Conservation (phyloP, 1,140 invertebrate species). For the Melipona quadrifasciata region DNA sequence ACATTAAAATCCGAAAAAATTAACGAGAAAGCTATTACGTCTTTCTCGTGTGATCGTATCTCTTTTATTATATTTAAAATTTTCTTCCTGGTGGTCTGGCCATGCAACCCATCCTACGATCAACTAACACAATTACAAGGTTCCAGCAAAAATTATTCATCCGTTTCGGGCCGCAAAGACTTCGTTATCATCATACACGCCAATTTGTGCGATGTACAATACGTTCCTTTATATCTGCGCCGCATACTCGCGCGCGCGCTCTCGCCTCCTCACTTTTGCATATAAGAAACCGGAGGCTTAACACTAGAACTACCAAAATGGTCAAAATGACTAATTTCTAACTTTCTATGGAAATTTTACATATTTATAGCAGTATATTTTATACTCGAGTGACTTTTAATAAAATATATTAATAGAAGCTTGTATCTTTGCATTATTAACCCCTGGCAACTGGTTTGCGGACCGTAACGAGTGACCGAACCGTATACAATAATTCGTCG, state of each 20-base stretch:
- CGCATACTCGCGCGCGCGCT: not conserved
- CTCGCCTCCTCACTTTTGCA: no score
- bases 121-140: conserved; percentile 20
- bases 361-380: no score
- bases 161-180: conserved; percentile 10
- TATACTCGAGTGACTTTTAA: no score
- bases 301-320: no score
- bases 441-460: no score
- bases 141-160: conserved; percentile 10
- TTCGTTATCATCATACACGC: not conserved
- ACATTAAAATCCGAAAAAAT: no score
- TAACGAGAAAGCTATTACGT: not conserved
- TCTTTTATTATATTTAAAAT: not conserved
- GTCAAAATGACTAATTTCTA: no score
- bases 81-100: not conserved
- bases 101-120: not conserved
- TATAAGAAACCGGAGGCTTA: not conserved
- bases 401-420: no score
- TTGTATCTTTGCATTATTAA: no score
- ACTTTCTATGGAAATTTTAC: no score
- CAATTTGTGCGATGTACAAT: conserved; percentile 18
- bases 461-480: no score
- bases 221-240: conserved; percentile 19
- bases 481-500: no score
- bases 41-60: not conserved